Evolutionary conservation across 1,140 invertebrate genomes (phyloP), one percentile per base, ranked within the genome.

Genomic region (Diabrotica undecimpunctata): DNA sequence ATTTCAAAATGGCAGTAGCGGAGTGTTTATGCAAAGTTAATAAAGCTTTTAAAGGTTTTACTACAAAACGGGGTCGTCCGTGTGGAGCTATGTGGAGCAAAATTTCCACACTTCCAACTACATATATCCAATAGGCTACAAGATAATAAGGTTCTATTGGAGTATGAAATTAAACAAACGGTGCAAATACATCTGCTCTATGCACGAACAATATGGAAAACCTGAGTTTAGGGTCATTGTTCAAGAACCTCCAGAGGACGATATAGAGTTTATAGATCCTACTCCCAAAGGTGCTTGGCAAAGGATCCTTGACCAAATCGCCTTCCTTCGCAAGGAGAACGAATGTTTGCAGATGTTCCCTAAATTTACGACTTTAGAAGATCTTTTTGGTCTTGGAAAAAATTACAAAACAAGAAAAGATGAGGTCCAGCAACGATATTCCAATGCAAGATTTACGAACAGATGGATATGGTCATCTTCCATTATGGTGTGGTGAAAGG

Each of bases 321-420:
- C 92, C 7, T 85, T 87, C 58, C 78, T 96, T 64, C 83, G 96
- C 14, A 86, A 87, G 72, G 84, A 86, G 10, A 86, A 89, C 54
- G 83, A 87, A n/a, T 90, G 91, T 67, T 86, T 99, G 7, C 92
- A 96, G 75, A 83, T 99, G 14, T 99, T 98, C 81, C 92, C 95
- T 0, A 88, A 91, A 73, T 97, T 93, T 75, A 88, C 98, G 10
- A 91, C 88, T 14, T 97, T 97, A 14, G 97, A 99, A 80, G 95
- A 98, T 83, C 82, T 99, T 4, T 99, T 98, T 80, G 98, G 98
- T 0, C 82, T 99, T n/a, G n/a, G n/a, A n/a, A n/a, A n/a, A n/a
- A n/a, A n/a, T n/a, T n/a, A n/a, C n/a, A n/a, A n/a, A n/a, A n/a
- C n/a, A n/a, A n/a, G n/a, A n/a, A n/a, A n/a, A n/a, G n/a, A n/a